Conservation (phyloP, 2,888 invertebrate genomes). For the Caenorhabditis drosophilae region DNA sequence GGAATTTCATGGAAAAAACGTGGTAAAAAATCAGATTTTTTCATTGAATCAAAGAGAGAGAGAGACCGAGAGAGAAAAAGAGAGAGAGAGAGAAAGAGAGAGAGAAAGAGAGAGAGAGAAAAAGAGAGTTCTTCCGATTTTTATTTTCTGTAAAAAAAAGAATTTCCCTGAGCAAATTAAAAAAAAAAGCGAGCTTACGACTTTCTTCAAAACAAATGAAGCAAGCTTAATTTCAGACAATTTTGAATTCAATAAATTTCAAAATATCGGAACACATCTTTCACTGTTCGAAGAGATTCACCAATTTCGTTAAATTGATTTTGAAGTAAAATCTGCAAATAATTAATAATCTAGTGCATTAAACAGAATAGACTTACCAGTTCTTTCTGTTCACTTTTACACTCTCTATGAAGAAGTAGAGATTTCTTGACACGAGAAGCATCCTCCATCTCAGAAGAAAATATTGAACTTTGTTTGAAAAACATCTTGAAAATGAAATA, state of each 20-base stretch:
- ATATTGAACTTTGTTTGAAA: conserved; percentile 19
- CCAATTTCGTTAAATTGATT: conserved; percentile 3
- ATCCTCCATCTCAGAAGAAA: conserved; percentile 16
- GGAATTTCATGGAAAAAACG: too few species aligned
- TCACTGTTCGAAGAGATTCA: conserved; percentile 4
- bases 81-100: too few species aligned
- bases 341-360: conserved; percentile 6
- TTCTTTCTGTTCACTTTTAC: conserved; percentile 15
- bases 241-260: not conserved
- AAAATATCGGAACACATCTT: conserved; percentile 1
- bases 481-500: conserved; percentile 19
- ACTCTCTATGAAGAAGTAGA: conserved; percentile 20
- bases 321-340: conserved; percentile 8
- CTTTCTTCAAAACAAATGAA: too few species aligned
- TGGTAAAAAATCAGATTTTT: too few species aligned
- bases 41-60: too few species aligned
- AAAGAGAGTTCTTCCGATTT: too few species aligned
- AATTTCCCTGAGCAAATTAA: too few species aligned
- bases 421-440: conserved; percentile 22
- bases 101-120: too few species aligned
- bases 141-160: too few species aligned
- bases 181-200: too few species aligned
- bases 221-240: too few species aligned
- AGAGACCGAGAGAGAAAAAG: too few species aligned
- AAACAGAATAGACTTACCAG: conserved; percentile 8